These are phyloP conservation scores for Xyliphius kryptos DNA, from an alignment of 2,113 vertebrate species.

Conservation along the genomic window DNA sequence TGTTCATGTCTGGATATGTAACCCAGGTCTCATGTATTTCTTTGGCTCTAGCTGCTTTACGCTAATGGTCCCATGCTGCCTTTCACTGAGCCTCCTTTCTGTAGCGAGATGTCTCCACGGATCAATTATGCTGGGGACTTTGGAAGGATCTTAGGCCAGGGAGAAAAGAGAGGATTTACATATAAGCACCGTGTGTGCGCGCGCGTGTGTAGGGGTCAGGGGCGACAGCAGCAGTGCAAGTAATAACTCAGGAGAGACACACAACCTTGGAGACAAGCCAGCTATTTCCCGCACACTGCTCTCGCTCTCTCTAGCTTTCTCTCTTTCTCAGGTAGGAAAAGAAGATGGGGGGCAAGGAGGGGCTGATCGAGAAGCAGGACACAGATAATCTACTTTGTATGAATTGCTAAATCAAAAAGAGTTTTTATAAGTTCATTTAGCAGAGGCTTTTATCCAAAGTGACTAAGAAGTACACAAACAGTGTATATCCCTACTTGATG, in stretches of 20 bases:
- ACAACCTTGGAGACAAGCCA: slow-evolving; percentile 18
- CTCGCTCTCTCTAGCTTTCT: slow-evolving; percentile 8
- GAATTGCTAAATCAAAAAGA: not conserved
- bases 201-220: slow-evolving; percentile 25
- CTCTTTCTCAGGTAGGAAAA: slow-evolving; percentile 3
- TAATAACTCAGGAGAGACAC: slow-evolving; percentile 36
- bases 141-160: slow-evolving; percentile 15
- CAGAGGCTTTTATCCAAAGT: no score
- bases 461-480: no score
- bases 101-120: slow-evolving; percentile 6
- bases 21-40: slow-evolving; percentile 11
- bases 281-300: slow-evolving; percentile 14
- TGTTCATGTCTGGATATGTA: slow-evolving; percentile 4
- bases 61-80: slow-evolving; percentile 1
- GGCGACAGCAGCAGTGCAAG: slow-evolving; percentile 30
- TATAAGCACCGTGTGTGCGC: slow-evolving; percentile 3
- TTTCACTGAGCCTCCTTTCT: not conserved
- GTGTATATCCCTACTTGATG: no score
- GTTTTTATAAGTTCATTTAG: not conserved
- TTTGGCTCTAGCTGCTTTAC: slow-evolving; percentile 12
- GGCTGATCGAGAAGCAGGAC: slow-evolving; percentile 1
- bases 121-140: slow-evolving; percentile 24
- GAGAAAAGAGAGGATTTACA: slow-evolving; percentile 13
- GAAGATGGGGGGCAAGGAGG: not conserved
- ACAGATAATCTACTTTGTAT: slow-evolving; percentile 11